Evolutionary conservation across 2,113 vertebrate genomes (phyloP), one percentile per base, ranked within the genome.

Genomic region (Ranitomeya variabilis): DNA sequence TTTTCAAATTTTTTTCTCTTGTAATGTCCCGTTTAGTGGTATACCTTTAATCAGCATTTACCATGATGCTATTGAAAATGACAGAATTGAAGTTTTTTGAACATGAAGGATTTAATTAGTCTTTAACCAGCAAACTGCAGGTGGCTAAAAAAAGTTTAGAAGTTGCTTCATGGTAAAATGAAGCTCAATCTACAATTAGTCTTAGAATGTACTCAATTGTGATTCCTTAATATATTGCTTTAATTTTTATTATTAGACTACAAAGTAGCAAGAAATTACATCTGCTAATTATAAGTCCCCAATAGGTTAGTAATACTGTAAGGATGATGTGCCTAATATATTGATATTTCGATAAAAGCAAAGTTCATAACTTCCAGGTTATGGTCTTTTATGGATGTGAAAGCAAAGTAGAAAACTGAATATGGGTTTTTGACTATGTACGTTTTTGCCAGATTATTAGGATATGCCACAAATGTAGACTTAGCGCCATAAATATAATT

Each of bases 11-110:
- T 14, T 26, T 37, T 31, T n/a, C 23, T 55, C 13, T 79, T 60
- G 4, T 37, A 16, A 31, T 37, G 15, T 60, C 15, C 55, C 55
- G 26, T 60, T n/a, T 69, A 54, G 26, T 0, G 9, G 12, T 84
- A 55, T 31, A 71, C n/a, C 59, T 55, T 85, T 85, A 85, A 85
- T 85, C 52, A 73, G 67, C 83, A 71, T 85, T 85, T 85, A 57
- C 18, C 67, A 37, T 85, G 67, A 85, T 73, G n/a, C 59, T 71
- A 74, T 59, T 71, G n/a, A 55, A 85, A 85, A 85, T 73, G 83
- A 85, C 83, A 85, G 83, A 55, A 73, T 2, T 54, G 1, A 54
- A 59, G 52, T n/a, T 31, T 59, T 85, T 85, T 71, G 16, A 73
- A 59, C 57, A 73, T 85, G 15, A 85, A 37, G 54, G 67, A 55